phyloP scores from a whole-genome alignment of 2,113 vertebrate genomes.

The Gavialis gangeticus region DNA sequence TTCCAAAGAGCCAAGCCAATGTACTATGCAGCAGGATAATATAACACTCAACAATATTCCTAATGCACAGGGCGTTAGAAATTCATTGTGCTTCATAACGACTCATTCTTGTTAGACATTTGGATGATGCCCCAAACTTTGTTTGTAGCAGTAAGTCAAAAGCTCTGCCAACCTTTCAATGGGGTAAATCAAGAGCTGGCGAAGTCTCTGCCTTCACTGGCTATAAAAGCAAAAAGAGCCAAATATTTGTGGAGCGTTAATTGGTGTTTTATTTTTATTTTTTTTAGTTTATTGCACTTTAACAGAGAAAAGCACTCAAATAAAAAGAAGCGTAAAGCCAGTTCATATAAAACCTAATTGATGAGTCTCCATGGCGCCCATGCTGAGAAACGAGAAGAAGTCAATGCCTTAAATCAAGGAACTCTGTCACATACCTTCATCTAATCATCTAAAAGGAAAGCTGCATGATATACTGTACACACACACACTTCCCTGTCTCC shows the following conservation, averaged over 20 bases:
- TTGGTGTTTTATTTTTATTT: not conserved
- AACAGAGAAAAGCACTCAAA: not conserved
- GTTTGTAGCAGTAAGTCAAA: not conserved
- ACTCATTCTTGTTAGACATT: not conserved
- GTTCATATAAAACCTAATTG: not conserved
- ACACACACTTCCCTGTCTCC: not conserved
- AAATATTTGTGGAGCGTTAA: not conserved
- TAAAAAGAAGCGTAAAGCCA: not conserved
- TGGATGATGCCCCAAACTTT: not conserved
- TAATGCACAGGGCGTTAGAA: not conserved
- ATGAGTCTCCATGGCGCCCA: not conserved
- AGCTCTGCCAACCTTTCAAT: rapidly evolving
- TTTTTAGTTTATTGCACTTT: not conserved
- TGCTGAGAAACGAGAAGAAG: not conserved
- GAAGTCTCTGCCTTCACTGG: not conserved
- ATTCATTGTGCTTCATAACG: not conserved
- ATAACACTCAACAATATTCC: not conserved
- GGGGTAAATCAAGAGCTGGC: not conserved
- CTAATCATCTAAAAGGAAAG: not conserved
- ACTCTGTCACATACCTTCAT: not conserved
- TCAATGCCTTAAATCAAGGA: not conserved
- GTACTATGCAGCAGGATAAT: too few species aligned
- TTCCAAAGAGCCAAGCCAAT: not conserved
- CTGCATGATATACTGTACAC: rapidly evolving
- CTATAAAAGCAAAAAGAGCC: not conserved